Percentiles rank a stretch among this genome's conserved stretches.
These are phyloP conservation scores for Onychomys arenicola DNA, from an alignment of 2,797 vertebrate genomes.

Conservation along the genomic window DNA sequence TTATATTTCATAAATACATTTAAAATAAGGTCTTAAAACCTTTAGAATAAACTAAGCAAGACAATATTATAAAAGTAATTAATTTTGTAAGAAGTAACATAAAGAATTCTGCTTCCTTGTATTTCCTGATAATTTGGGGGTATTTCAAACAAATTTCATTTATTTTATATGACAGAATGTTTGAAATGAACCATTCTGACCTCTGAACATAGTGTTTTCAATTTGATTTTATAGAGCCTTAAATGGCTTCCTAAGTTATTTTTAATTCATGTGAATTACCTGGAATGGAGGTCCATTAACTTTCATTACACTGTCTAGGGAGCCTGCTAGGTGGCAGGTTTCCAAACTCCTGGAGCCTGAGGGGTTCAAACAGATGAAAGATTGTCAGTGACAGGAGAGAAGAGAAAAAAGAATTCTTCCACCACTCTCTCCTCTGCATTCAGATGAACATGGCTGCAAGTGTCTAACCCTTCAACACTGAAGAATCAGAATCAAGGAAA, in stretches of 20 bases:
- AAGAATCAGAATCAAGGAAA: neutral
- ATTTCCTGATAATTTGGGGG: conserved; percentile 64
- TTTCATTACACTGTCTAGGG: conserved; percentile 74
- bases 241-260: conserved; percentile 82
- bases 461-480: neutral
- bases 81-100: neutral
- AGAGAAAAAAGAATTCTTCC: neutral
- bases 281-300: conserved; percentile 80
- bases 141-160: conserved; percentile 63
- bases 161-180: conserved; percentile 67
- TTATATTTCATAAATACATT: neutral
- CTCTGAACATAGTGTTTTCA: conserved; percentile 76
- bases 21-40: neutral
- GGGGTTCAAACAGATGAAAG: neutral
- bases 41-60: neutral
- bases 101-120: conserved; percentile 56
- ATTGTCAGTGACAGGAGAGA: neutral
- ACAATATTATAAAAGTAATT: neutral
- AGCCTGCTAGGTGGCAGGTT: conserved; percentile 56
- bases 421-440: neutral
- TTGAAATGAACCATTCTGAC: conserved; percentile 66
- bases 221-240: conserved; percentile 78
- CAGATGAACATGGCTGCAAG: neutral
- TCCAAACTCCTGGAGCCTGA: conserved; percentile 41
- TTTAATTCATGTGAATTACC: conserved; percentile 83